These are phyloP conservation scores for Danio albolineatus DNA, from an alignment of 2,797 vertebrate genomes.

Conservation along the genomic window DNA sequence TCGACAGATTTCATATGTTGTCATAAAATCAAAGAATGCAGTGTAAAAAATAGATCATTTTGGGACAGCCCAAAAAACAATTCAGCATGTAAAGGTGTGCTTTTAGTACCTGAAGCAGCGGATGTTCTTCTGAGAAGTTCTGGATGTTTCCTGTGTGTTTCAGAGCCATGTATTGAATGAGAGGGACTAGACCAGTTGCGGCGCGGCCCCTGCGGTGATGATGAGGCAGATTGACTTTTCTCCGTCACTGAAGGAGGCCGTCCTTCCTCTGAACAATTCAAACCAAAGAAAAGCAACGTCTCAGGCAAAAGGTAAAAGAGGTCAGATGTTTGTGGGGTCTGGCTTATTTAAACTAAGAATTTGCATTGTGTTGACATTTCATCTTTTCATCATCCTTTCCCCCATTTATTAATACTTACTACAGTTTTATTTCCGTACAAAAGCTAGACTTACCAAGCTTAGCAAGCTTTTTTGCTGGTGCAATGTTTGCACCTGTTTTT, in stretches of 20 bases:
- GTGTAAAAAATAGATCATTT: neutral
- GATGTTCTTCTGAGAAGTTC: constrained; percentile 87
- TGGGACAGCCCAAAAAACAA: neutral
- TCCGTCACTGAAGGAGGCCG: constrained; percentile 79
- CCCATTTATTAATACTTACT: constrained; percentile 11
- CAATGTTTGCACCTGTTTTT: constrained; percentile 66
- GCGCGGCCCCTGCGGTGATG: constrained; percentile 80
- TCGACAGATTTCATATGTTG: neutral
- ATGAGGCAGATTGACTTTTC: constrained; percentile 79
- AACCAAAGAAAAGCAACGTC: constrained; percentile 46
- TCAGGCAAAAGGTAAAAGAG: neutral
- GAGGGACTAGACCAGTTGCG: constrained; percentile 86
- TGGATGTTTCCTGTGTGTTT: constrained; percentile 84
- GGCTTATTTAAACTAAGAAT: constrained; percentile 31
- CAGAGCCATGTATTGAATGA: constrained; percentile 73
- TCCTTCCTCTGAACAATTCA: constrained; percentile 80
- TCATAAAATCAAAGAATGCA: neutral
- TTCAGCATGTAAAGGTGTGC: no score
- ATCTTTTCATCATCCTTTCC: neutral
- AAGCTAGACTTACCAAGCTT: constrained; percentile 65
- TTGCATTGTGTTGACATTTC: constrained; percentile 39
- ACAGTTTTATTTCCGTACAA: constrained; percentile 50
- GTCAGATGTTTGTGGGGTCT: constrained; percentile 30
- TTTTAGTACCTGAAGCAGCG: constrained; percentile 86
- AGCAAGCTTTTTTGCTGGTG: constrained; percentile 65